Evolutionary conservation across 2,888 invertebrate species (phyloP).

Genomic region (Pseudolycoriella hygida): DNA sequence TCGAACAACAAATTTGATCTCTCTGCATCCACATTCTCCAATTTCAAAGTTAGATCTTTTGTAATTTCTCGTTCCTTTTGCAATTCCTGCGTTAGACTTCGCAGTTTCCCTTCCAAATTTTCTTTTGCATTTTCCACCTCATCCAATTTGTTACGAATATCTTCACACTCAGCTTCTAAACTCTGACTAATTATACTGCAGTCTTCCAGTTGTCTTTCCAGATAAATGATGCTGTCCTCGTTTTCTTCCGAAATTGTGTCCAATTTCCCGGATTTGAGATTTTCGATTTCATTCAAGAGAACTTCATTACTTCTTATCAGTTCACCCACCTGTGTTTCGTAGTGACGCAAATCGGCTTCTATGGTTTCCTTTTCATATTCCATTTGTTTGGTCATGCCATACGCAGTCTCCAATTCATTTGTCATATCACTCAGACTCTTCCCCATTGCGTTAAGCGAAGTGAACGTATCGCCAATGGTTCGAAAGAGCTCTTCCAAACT

Average conservation of each 20-base stretch:
- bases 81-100: conserved; percentile 19
- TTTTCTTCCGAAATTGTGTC: conserved; percentile 56
- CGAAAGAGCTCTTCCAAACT: not conserved
- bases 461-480: not conserved
- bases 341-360: conserved; percentile 31
- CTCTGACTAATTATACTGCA: conserved; percentile 37
- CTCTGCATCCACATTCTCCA: conserved; percentile 17
- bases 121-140: conserved; percentile 21
- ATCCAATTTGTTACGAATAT: conserved; percentile 36
- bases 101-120: conserved; percentile 15
- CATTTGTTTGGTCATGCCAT: conserved; percentile 29
- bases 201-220: conserved; percentile 48
- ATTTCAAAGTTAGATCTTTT: conserved; percentile 20
- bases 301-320: conserved; percentile 54
- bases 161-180: conserved; percentile 39
- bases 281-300: conserved; percentile 44
- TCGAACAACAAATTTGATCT: conserved; percentile 19
- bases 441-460: not conserved
- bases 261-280: conserved; percentile 38
- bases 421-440: not conserved
- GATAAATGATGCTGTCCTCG: conserved; percentile 44
- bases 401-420: conserved; percentile 24
- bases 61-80: conserved; percentile 14
- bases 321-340: conserved; percentile 42
- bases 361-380: conserved; percentile 36